Percentiles rank a stretch among this genome's conserved stretches.
phyloP scores from a whole-genome alignment of 1,140 invertebrate genomes.

The Drosophila fuyamai region DNA sequence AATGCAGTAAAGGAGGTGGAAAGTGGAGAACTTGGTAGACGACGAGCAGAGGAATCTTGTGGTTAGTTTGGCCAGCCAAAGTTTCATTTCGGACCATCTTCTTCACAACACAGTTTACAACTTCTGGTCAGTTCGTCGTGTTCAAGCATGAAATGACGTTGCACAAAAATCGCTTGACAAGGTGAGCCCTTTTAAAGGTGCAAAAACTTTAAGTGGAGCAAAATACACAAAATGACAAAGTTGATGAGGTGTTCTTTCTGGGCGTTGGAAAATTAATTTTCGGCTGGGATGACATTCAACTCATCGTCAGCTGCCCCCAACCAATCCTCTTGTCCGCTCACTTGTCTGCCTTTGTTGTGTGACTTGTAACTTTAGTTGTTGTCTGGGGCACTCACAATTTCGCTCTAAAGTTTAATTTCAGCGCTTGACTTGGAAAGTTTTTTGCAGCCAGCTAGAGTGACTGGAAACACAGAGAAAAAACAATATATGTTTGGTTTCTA shows the following conservation, averaged over 20 bases:
- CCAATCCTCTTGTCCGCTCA: not conserved
- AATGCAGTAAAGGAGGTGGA: not conserved
- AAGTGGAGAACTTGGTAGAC: not conserved
- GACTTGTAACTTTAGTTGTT: slow-evolving; percentile 76
- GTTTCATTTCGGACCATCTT: slow-evolving; percentile 34
- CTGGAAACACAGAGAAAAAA: not conserved
- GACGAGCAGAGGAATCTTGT: slow-evolving; percentile 21
- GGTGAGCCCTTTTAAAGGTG: slow-evolving; percentile 44
- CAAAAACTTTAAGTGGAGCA: slow-evolving; percentile 67
- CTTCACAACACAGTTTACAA: slow-evolving; percentile 49
- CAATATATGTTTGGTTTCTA: not conserved
- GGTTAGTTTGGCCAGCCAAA: slow-evolving; percentile 32
- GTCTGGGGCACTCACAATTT: slow-evolving; percentile 54
- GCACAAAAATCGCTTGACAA: slow-evolving; percentile 54
- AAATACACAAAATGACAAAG: slow-evolving; percentile 47
- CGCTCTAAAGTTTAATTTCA: slow-evolving; percentile 77
- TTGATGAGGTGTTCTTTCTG: slow-evolving; percentile 42
- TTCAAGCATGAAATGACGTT: slow-evolving; percentile 59
- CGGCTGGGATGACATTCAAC: slow-evolving; percentile 51
- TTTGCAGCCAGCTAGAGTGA: slow-evolving; percentile 35
- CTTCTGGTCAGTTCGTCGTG: slow-evolving; percentile 54
- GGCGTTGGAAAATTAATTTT: slow-evolving; percentile 76
- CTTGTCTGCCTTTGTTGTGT: slow-evolving; percentile 62
- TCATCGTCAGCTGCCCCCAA: slow-evolving; percentile 17
- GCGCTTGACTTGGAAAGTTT: slow-evolving; percentile 76